Evolutionary conservation across 2,888 invertebrate genomes (phyloP).

Genomic region (Hirtodrosophila confusa): DNA sequence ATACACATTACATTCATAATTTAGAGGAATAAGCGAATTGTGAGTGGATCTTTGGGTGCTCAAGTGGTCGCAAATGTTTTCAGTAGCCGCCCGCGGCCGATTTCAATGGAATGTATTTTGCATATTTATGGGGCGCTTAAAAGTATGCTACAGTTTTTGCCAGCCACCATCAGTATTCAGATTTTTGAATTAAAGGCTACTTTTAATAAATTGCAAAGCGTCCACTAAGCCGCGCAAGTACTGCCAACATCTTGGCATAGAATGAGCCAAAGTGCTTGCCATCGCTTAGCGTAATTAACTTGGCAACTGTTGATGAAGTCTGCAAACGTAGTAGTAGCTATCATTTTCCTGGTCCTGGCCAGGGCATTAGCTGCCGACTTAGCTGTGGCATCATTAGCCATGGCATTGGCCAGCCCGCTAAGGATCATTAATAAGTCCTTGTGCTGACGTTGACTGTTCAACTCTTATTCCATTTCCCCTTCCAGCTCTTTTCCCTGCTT

Average conservation of each 20-base stretch:
- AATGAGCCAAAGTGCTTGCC: conserved; percentile 46
- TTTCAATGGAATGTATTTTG: conserved; percentile 37
- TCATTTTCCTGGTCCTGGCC: not conserved
- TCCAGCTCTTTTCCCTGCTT: not conserved
- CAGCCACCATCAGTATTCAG: conserved; percentile 6
- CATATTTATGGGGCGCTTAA: conserved; percentile 58
- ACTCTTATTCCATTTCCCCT: conserved; percentile 15
- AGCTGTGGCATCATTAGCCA: conserved; percentile 61
- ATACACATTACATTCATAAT: conserved; percentile 29
- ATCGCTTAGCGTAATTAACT: conserved; percentile 72
- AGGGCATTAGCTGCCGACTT: conserved; percentile 37
- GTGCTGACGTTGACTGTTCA: conserved; percentile 60
- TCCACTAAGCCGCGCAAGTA: conserved; percentile 35
- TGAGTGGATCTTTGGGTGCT: conserved; percentile 22
- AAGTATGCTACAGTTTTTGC: conserved; percentile 60
- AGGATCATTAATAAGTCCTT: conserved; percentile 72
- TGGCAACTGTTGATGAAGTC: conserved; percentile 69
- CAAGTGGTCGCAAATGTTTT: conserved; percentile 21
- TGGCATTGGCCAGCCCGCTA: conserved; percentile 28
- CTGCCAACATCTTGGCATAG: conserved; percentile 29
- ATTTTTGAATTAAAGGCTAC: conserved; percentile 39
- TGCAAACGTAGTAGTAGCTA: conserved; percentile 22
- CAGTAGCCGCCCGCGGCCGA: conserved; percentile 9
- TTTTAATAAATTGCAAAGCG: conserved; percentile 58
- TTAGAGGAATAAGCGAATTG: conserved; percentile 18